These are phyloP conservation scores for Nasonia vitripennis DNA, from an alignment of 1,140 invertebrate genomes.

Conservation along the genomic window DNA sequence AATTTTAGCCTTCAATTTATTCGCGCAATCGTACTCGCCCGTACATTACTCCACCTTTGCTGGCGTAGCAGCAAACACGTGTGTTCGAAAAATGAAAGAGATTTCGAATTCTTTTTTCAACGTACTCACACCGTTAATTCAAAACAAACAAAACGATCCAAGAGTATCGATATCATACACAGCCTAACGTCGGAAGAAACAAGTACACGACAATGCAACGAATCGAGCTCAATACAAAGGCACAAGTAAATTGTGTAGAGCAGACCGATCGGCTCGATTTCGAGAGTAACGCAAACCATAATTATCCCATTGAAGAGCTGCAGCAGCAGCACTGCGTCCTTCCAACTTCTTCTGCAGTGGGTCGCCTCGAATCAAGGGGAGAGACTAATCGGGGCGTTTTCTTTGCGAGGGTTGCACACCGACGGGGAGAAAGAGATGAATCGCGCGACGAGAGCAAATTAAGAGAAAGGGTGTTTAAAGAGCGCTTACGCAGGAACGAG, in stretches of 20 bases:
- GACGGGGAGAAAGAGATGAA: neutral
- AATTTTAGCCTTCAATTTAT: too few relatives aligned
- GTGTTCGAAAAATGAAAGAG: neutral
- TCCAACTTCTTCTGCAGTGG: neutral
- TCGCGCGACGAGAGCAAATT: neutral
- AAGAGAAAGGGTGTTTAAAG: neutral
- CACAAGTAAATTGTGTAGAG: neutral
- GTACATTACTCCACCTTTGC: too few relatives aligned
- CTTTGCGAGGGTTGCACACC: neutral
- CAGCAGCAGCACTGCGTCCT: neutral
- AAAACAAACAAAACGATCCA: neutral
- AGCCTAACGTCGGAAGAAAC: neutral
- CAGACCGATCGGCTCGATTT: slow-evolving; percentile 1
- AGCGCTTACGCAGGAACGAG: neutral
- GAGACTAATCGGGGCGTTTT: slow-evolving; percentile 29
- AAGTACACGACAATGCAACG: neutral
- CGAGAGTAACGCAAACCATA: neutral
- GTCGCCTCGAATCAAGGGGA: neutral
- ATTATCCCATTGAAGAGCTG: slow-evolving; percentile 30
- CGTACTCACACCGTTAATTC: neutral
- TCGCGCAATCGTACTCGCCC: too few relatives aligned
- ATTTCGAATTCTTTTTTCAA: too few relatives aligned
- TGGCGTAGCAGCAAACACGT: neutral
- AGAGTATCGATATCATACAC: neutral
- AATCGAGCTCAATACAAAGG: neutral